Evolutionary conservation across 2,797 vertebrate genomes (phyloP), one percentile per base, ranked within the genome.

Genomic region (Anas capensis): DNA sequence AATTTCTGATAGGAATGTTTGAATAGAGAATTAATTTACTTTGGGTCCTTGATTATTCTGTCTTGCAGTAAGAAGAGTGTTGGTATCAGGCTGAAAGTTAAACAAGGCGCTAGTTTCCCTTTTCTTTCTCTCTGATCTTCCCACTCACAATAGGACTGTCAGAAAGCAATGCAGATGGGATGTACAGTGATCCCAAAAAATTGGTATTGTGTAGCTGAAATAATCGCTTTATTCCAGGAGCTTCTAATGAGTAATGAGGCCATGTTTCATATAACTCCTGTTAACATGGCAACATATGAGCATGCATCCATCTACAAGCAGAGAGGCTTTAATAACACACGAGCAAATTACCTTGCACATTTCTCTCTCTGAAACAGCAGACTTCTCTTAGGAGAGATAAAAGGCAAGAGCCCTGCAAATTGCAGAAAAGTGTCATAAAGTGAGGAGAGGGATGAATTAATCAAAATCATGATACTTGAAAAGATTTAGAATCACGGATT

Each of bases 11-110:
- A 85, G 86, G 66, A 91, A 82, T 82, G 77, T 91, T 96, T 95
- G 90, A 94, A 75, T 73, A 84, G 90, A 82, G 91, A 95, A 96
- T 94, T 96, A 90, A 95, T 96, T 92, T 93, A 79, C 90, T 92
- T 86, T 65, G 70, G 14, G 77, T 57, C 56, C 56, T 82, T 90
- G 93, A 80, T 93, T 88, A 80, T 84, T 88, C 89, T 93, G 73
- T 92, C 82, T 84, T 91, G 73, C 85, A 86, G 19, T 18, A 77
- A 34, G 87, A 88, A 79, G 71, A 92, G 44, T 88, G 60, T 76
- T 95, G 92, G 86, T 92, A 88, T 49, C 81, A 80, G 57, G 38
- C 82, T 90, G 83, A 38, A 86, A 96, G 91, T 88, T 88, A 82
- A 94, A 84, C 68, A 80, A 80, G 70, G 70, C 6, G 4, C 49